phyloP scores from a whole-genome alignment of 2,888 invertebrate genomes.

The Lasioglossum zephyrum region DNA sequence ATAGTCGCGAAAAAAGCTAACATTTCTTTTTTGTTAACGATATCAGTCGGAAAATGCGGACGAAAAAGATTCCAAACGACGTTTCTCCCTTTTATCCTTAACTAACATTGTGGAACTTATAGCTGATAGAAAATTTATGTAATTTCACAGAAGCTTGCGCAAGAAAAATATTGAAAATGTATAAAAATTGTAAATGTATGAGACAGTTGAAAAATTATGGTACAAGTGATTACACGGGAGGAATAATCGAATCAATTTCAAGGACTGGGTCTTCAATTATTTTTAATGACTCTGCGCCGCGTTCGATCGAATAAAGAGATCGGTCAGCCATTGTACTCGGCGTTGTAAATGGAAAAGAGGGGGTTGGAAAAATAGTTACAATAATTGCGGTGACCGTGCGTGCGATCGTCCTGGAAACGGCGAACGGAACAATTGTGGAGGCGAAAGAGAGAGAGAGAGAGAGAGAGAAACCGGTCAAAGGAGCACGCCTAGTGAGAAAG shows the following conservation, averaged over 20 bases:
- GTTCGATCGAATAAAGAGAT: slow-evolving; percentile 1
- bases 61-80: not conserved
- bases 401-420: not conserved
- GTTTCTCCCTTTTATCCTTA: not conserved
- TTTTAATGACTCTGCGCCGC: not conserved
- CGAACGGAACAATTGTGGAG: not conserved
- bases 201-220: not conserved
- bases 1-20: not conserved
- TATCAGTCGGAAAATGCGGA: not conserved
- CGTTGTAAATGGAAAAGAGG: not conserved
- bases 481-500: not conserved
- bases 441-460: not conserved
- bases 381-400: slow-evolving; percentile 22
- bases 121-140: no score
- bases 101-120: not conserved
- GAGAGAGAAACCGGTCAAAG: slow-evolving; percentile 8
- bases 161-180: not conserved
- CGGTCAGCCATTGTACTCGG: not conserved
- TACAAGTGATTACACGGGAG: not conserved
- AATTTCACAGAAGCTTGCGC: no score
- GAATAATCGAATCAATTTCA: not conserved
- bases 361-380: not conserved
- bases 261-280: not conserved
- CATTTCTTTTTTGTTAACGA: not conserved
- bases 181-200: not conserved